These are phyloP conservation scores for Parazoanthus atlanticus DNA, from an alignment of 92 coral and sea anemone genomes.

Conservation along the genomic window DNA sequence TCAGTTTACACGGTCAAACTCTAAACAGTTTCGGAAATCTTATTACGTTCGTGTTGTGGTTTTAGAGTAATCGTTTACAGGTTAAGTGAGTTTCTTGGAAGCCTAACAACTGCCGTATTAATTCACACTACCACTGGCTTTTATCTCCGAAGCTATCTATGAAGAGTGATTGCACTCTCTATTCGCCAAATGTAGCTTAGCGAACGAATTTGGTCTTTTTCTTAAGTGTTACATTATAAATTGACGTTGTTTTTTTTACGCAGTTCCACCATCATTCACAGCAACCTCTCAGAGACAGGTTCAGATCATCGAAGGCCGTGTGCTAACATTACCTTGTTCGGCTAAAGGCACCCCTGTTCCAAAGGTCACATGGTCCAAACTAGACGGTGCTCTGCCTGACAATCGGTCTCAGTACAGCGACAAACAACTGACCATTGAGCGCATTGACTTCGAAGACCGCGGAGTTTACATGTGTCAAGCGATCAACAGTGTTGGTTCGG, in stretches of 20 bases:
- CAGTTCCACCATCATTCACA: constrained; percentile 13
- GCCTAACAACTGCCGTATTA: too few species aligned
- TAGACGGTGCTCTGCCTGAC: background rate
- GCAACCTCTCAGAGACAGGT: background rate
- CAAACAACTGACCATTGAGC: constrained; percentile 11
- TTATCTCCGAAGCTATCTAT: too few species aligned
- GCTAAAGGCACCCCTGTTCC: constrained; percentile 1
- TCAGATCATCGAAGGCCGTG: background rate
- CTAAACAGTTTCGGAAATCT: too few species aligned
- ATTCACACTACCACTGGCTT: too few species aligned
- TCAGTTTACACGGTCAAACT: too few species aligned
- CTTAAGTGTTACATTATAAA: background rate
- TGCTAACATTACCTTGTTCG: background rate
- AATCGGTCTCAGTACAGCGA: background rate
- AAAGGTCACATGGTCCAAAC: constrained; percentile 8
- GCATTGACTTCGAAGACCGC: background rate
- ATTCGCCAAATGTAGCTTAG: too few species aligned
- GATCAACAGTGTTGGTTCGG: background rate
- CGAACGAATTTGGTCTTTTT: background rate
- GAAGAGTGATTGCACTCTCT: too few species aligned
- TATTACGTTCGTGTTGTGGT: too few species aligned
- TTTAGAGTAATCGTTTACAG: too few species aligned
- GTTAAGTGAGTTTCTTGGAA: too few species aligned
- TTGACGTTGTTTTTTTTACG: background rate
- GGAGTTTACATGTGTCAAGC: background rate